Base-by-base conservation (phyloP, 2,113 vertebrate genomes). In the Periophthalmus modestus region DNA sequence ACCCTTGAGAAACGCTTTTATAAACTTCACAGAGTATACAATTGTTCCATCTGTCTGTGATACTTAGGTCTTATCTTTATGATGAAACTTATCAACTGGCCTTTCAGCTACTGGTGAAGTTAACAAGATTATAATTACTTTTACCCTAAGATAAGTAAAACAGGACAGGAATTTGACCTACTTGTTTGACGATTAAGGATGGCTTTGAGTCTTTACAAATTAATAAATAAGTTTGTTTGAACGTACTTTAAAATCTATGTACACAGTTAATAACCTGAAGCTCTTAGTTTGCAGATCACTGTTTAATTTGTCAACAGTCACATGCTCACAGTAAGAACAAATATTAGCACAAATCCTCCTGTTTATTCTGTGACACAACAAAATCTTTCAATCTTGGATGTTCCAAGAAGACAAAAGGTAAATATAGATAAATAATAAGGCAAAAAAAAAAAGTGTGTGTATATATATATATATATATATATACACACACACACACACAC, bases 301-400 rank as follows among this genome's bases (percentile, higher is more conserved):
- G 34, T 16, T 50, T 43, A 43, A 63, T 55, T 21, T 73, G 46
- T 66, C 28, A 34, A 28, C 74, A 73, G 58, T 78, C 71, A 65
- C 52, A 72, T 47, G 73, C 69, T 74, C 74, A 68, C 59, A 63
- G 82, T 69, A 57, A 57, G 75, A 77, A 68, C 81, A 91, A 89
- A 93, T 82, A 83, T 88, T 89, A 82, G 86, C 85, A 87, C 86
- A 77, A 33, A 82, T 66, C 47, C 34, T 66, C 65, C 12, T 14
- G 19, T 59, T 54, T 23, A 24, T 43, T 19, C 28, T 71, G 55
- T 36, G 59, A 77, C 39, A 80, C 19, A 61, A 74, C 58, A 77
- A 46, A n/a, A n/a, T n/a, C n/a, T n/a, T n/a, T n/a, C n/a, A n/a
- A n/a, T n/a, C n/a, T n/a, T n/a, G n/a, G n/a, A n/a, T n/a, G 71